phyloP scores from a whole-genome alignment of 2,888 invertebrate genomes.

The Dinocampus coccinellae region DNA sequence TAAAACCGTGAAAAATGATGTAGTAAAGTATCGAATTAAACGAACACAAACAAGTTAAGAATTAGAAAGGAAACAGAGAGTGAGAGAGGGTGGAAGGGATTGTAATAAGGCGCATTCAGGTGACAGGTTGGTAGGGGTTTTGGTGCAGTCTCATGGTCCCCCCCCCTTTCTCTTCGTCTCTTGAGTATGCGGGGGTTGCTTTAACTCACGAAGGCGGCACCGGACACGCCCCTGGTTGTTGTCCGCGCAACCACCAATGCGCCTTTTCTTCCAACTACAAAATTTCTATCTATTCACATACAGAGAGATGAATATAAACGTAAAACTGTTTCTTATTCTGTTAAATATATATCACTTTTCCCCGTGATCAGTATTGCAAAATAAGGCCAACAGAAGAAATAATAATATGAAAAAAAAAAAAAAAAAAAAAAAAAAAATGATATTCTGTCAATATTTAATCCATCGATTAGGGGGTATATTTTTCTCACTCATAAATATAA shows the following conservation, averaged over 20 bases:
- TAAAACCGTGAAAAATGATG: too few relatives aligned
- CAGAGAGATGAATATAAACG: background rate
- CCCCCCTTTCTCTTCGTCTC: constrained; percentile 17
- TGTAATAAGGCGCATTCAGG: constrained; percentile 46
- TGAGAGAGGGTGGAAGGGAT: background rate
- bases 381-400: too few relatives aligned
- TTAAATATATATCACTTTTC: too few relatives aligned
- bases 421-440: background rate
- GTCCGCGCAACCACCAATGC: constrained; percentile 64
- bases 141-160: constrained; percentile 34
- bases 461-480: background rate
- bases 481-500: background rate
- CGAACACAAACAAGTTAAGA: too few relatives aligned
- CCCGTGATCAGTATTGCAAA: too few relatives aligned
- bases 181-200: constrained; percentile 51
- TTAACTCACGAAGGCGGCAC: constrained; percentile 63
- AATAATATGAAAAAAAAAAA: background rate
- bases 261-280: constrained; percentile 47
- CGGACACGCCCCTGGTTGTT: constrained; percentile 66
- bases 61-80: too few relatives aligned
- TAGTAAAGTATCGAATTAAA: too few relatives aligned
- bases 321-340: background rate
- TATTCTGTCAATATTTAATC: background rate
- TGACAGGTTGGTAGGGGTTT: constrained; percentile 48
- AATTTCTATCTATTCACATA: background rate